A percentile compares a stretch with the other conserved stretches of the same genome.
phyloP scores from a whole-genome alignment of 1,140 invertebrate genomes.

The Contarinia nasturtii region DNA sequence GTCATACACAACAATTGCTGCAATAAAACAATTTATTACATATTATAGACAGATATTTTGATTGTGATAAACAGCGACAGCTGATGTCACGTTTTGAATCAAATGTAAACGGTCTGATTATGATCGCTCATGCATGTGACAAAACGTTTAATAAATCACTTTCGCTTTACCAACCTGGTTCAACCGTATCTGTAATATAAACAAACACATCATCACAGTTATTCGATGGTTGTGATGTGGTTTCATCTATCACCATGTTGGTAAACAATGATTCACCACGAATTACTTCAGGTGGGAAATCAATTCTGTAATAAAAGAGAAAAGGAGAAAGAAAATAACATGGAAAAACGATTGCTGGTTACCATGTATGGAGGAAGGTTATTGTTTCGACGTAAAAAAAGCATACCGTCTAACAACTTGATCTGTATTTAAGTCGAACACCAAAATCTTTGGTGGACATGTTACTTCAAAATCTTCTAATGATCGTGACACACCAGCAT shows the following conservation, averaged over 20 bases:
- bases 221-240: constrained; percentile 29
- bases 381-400: neutral
- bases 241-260: constrained; percentile 58
- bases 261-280: constrained; percentile 50
- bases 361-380: neutral
- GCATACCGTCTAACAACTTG: constrained; percentile 33
- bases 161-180: constrained; percentile 37
- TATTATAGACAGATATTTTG: neutral
- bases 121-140: neutral
- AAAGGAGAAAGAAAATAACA: too few relatives aligned
- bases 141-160: neutral
- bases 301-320: constrained; percentile 9
- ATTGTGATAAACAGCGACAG: neutral
- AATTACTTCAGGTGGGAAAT: constrained; percentile 41
- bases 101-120: neutral
- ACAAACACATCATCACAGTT: constrained; percentile 53
- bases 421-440: constrained; percentile 55
- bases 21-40: neutral
- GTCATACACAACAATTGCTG: constrained; percentile 55
- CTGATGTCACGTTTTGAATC: neutral
- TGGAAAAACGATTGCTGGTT: too few relatives aligned
- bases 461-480: constrained; percentile 51
- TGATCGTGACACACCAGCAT: constrained; percentile 39
- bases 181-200: constrained; percentile 60
- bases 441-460: constrained; percentile 59